Conservation (phyloP, 2,888 invertebrate species). For the Eremobia ochroleuca region DNA sequence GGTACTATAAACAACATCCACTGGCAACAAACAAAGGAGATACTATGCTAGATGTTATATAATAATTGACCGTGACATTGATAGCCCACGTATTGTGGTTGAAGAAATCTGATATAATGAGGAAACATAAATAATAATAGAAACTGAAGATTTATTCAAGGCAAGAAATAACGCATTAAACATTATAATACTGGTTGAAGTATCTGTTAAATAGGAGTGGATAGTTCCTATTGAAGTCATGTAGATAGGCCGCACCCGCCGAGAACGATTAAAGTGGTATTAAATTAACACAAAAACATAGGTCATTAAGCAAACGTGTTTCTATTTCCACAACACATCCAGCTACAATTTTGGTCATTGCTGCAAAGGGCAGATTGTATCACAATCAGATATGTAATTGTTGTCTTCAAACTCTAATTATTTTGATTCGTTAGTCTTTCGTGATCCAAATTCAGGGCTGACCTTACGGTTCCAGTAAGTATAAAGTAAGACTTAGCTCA, state of each 20-base stretch:
- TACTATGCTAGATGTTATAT: constrained; percentile 23
- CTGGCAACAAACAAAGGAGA: constrained; percentile 45
- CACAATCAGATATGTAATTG: not conserved
- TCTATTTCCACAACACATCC: constrained; percentile 38
- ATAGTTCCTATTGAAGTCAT: constrained; percentile 14
- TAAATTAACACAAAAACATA: constrained; percentile 32
- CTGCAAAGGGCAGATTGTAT: constrained; percentile 10
- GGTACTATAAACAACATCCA: constrained; percentile 49
- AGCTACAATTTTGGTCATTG: constrained; percentile 16
- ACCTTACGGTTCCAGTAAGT: constrained; percentile 10
- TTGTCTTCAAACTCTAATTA: constrained; percentile 4
- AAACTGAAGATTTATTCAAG: constrained; percentile 21
- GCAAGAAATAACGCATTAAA: constrained; percentile 26
- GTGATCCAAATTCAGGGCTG: constrained; percentile 6
- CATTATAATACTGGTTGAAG: not conserved
- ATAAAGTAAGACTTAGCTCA: constrained; percentile 10
- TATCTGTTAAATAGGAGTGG: constrained; percentile 17
- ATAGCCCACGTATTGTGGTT: constrained; percentile 73
- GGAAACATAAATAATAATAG: constrained; percentile 23
- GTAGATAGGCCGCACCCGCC: constrained; percentile 39
- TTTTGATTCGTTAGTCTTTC: constrained; percentile 1
- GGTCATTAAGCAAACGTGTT: constrained; percentile 32
- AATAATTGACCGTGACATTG: constrained; percentile 78
- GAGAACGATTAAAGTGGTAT: constrained; percentile 20
- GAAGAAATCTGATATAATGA: constrained; percentile 51